These are phyloP conservation scores for Lipophrys pholis DNA, from an alignment of 2,113 vertebrate species.

Conservation along the genomic window DNA sequence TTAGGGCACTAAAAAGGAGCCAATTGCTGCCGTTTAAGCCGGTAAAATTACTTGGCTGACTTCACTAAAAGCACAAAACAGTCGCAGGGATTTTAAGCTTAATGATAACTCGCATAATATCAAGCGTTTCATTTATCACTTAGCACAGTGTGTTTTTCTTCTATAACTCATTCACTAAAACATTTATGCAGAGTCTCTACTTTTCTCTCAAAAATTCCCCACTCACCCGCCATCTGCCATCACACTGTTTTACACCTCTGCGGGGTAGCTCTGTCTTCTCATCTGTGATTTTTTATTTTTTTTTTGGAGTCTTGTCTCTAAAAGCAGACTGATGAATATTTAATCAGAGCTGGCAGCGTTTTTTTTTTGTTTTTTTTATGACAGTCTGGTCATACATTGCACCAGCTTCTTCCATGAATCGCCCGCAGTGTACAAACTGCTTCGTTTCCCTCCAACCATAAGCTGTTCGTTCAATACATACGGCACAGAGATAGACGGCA, in stretches of 20 bases:
- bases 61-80: slow-evolving; percentile 3
- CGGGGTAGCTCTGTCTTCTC: slow-evolving; percentile 6
- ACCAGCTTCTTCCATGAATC: neutral
- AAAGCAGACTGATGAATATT: slow-evolving; percentile 70
- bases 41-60: neutral
- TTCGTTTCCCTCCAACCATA: slow-evolving; percentile 12
- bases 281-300: slow-evolving; percentile 32
- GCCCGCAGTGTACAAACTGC: slow-evolving; percentile 15
- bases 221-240: slow-evolving; percentile 19
- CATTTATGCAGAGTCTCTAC: slow-evolving; percentile 11
- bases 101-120: slow-evolving; percentile 12
- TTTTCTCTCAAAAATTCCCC: too few relatives aligned
- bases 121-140: neutral
- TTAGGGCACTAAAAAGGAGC: neutral
- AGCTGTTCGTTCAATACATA: slow-evolving; percentile 3
- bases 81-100: neutral
- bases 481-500: too few relatives aligned
- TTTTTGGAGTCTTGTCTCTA: slow-evolving; percentile 44
- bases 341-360: slow-evolving; percentile 51
- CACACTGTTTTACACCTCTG: slow-evolving; percentile 40
- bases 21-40: neutral
- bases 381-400: slow-evolving; percentile 25
- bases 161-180: slow-evolving; percentile 40
- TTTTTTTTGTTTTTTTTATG: slow-evolving; percentile 29
- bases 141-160: slow-evolving; percentile 19